Evolutionary conservation across 2,797 vertebrate species (phyloP).

Genomic region (Hafferia zeledoni): DNA sequence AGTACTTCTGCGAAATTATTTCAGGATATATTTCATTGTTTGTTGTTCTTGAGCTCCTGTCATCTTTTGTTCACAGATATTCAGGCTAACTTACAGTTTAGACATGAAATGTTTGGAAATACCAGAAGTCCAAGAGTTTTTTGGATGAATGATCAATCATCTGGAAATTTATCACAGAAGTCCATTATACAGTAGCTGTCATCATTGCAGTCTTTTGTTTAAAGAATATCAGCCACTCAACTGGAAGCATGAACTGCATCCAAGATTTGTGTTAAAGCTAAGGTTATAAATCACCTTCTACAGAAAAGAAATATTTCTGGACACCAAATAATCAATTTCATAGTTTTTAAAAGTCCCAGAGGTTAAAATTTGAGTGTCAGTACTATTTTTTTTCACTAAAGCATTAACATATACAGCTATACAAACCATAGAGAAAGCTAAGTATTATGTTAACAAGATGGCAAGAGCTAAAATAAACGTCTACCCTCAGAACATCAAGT

Average conservation of each 20-base stretch:
- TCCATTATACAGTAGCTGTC: slow-evolving; percentile 36
- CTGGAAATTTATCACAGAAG: slow-evolving; percentile 19
- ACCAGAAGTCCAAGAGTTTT: slow-evolving; percentile 30
- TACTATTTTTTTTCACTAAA: not conserved
- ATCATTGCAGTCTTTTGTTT: slow-evolving; percentile 37
- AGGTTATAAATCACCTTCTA: slow-evolving; percentile 33
- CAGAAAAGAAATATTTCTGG: slow-evolving; percentile 1
- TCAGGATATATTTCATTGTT: not conserved
- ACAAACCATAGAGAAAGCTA: not conserved
- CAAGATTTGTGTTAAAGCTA: slow-evolving; percentile 19
- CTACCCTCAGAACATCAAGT: not conserved
- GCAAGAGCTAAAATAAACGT: not conserved
- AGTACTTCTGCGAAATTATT: not conserved
- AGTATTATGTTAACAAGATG: not conserved
- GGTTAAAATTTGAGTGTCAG: not conserved
- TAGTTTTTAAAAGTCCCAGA: not conserved
- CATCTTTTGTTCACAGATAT: not conserved
- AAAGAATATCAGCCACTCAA: slow-evolving; percentile 31
- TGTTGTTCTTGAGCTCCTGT: not conserved
- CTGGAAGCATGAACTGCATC: slow-evolving; percentile 21
- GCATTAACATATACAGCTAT: not conserved
- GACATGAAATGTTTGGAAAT: slow-evolving; percentile 15
- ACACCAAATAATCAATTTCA: slow-evolving; percentile 29
- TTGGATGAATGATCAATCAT: not conserved
- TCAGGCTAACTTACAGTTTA: not conserved